A percentile compares a stretch with the other conserved stretches of the same genome.
Conservation (phyloP, 64 coral and sea anemone species). For the Pocillopora damicornis region DNA sequence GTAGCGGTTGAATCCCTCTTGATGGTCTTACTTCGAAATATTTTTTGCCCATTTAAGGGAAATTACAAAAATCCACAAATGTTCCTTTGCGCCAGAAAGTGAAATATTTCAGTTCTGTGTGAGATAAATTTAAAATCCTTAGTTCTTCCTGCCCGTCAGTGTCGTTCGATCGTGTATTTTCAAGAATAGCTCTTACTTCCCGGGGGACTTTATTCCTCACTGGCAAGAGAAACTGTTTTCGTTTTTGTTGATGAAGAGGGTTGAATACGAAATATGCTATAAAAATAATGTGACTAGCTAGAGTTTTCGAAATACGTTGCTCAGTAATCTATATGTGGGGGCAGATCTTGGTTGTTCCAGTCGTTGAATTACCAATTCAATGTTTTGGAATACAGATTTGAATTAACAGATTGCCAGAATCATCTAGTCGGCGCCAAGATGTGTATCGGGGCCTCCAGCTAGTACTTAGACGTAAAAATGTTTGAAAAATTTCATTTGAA, state of each 20-base stretch:
- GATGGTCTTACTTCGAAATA: too few species aligned
- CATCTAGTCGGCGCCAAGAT: background rate
- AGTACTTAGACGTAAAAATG: background rate
- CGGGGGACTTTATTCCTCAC: background rate
- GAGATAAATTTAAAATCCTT: background rate
- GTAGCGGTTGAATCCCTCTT: background rate
- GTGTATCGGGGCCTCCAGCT: background rate
- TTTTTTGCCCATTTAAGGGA: constrained; percentile 22
- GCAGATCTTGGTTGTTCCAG: background rate
- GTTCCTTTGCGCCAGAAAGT: background rate
- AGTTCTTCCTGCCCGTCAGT: background rate
- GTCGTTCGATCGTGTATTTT: constrained; percentile 29
- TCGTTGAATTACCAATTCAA: too few species aligned
- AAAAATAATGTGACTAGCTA: background rate
- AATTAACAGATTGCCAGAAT: background rate
- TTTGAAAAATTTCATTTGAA: background rate
- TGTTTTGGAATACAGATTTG: background rate
- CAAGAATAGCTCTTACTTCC: constrained; percentile 30
- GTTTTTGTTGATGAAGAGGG: background rate
- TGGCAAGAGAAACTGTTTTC: background rate
- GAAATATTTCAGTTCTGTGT: background rate
- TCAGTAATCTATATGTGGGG: background rate
- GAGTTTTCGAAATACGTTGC: constrained; percentile 12
- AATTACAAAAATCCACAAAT: background rate
- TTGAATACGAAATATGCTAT: background rate